Conservation (phyloP, 1,140 invertebrate genomes). For the Conopomorpha cramerella region DNA sequence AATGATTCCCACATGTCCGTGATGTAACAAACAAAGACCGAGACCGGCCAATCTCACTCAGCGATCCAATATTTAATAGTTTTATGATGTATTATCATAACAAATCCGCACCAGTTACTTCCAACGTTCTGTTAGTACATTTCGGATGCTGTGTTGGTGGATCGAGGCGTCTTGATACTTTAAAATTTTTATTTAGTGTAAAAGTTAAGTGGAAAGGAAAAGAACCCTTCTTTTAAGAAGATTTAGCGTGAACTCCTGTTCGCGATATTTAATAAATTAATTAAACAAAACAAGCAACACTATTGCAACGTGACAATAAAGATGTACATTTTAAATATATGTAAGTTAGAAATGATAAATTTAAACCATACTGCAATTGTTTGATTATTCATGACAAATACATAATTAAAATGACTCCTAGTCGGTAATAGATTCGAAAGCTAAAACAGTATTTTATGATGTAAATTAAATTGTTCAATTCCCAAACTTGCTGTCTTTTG, state of each 20-base stretch:
- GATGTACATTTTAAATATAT: too few relatives aligned
- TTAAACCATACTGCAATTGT: too few relatives aligned
- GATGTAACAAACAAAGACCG: constrained; percentile 44
- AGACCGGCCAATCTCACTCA: constrained; percentile 57
- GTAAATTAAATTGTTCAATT: too few relatives aligned
- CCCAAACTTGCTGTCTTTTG: too few relatives aligned
- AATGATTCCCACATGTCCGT: constrained; percentile 57
- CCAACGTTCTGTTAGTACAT: constrained; percentile 37
- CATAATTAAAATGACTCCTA: too few relatives aligned
- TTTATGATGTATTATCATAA: constrained; percentile 65
- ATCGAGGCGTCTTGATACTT: constrained; percentile 36
- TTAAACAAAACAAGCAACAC: neutral
- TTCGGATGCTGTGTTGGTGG: constrained; percentile 27
- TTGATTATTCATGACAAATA: too few relatives aligned
- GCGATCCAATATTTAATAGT: constrained; percentile 62
- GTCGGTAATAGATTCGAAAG: too few relatives aligned
- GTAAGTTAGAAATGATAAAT: too few relatives aligned
- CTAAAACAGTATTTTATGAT: too few relatives aligned
- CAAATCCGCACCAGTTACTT: constrained; percentile 52
- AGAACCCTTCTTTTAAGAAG: too few relatives aligned
- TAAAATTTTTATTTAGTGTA: constrained; percentile 4
- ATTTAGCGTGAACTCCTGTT: too few relatives aligned
- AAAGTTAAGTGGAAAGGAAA: too few relatives aligned
- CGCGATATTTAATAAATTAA: constrained; percentile 8
- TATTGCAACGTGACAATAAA: neutral